Percentiles rank a stretch among this genome's conserved stretches.
phyloP scores from a whole-genome alignment of 2,113 vertebrate genomes.

The Ibidorhyncha struthersii region DNA sequence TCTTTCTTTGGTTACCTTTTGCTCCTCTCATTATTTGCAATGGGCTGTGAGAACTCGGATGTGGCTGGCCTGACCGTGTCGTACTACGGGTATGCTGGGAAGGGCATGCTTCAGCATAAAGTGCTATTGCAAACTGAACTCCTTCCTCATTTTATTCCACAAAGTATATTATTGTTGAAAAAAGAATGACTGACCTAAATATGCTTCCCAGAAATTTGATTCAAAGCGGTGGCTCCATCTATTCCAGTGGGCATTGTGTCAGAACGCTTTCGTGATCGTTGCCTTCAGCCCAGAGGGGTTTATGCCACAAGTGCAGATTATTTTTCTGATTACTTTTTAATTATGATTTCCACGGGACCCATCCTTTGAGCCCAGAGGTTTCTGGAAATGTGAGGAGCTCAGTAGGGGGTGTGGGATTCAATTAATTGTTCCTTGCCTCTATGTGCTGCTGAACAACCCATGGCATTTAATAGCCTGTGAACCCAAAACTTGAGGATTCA shows the following conservation, averaged over 20 bases:
- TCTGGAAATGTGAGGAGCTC: not conserved
- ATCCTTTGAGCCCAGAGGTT: not conserved
- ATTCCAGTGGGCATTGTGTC: not conserved
- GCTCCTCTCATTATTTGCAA: conserved; percentile 81
- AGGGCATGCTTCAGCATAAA: not conserved
- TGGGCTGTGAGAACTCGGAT: conserved; percentile 87
- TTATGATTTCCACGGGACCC: not conserved
- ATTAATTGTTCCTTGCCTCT: not conserved
- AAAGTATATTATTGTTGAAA: not conserved
- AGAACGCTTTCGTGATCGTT: not conserved
- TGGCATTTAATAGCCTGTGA: not conserved
- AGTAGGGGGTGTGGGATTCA: not conserved
- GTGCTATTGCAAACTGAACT: not conserved
- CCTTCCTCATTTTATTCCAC: not conserved
- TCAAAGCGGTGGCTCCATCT: not conserved
- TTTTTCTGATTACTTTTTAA: conserved; percentile 37
- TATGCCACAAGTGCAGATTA: not conserved
- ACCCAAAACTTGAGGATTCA: not conserved
- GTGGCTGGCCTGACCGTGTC: conserved; percentile 88
- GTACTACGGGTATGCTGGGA: conserved; percentile 80
- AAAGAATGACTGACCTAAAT: not conserved
- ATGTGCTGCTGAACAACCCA: not conserved
- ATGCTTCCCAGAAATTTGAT: not conserved
- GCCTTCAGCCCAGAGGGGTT: not conserved
- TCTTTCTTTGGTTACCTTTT: conserved; percentile 87